Evolutionary conservation across 2,888 invertebrate genomes (phyloP).

Genomic region (Harmothoe impar): DNA sequence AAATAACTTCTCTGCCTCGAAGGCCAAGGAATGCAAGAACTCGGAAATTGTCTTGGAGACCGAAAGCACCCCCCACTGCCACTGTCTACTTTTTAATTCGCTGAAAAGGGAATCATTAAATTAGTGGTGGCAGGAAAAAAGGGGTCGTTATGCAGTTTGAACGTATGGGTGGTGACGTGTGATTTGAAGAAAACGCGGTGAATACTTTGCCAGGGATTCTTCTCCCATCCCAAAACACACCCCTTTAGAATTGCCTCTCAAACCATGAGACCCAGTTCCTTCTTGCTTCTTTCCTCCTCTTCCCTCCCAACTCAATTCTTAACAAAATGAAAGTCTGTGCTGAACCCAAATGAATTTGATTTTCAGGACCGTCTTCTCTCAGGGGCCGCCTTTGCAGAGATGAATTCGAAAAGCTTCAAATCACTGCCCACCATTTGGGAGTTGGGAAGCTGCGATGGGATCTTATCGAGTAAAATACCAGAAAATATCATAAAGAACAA

Average conservation of each 20-base stretch:
- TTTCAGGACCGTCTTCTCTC: neutral
- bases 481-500: no score
- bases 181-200: neutral
- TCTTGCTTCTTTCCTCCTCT: neutral
- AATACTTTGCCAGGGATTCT: neutral
- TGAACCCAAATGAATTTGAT: conserved; percentile 21
- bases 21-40: neutral
- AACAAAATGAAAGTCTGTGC: conserved; percentile 16
- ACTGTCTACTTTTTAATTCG: neutral
- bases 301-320: neutral
- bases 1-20: neutral
- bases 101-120: neutral
- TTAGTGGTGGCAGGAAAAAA: neutral
- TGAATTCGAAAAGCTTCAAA: conserved; percentile 32
- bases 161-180: neutral
- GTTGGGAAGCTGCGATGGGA: neutral
- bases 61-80: neutral
- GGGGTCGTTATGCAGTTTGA: neutral
- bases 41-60: neutral
- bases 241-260: neutral
- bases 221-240: neutral
- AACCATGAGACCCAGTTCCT: neutral
- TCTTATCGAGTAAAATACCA: neutral
- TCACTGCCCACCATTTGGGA: neutral
- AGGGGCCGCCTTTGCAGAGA: neutral